Evolutionary conservation across 2,888 invertebrate genomes (phyloP).

Genomic region (Venusia cambrica): DNA sequence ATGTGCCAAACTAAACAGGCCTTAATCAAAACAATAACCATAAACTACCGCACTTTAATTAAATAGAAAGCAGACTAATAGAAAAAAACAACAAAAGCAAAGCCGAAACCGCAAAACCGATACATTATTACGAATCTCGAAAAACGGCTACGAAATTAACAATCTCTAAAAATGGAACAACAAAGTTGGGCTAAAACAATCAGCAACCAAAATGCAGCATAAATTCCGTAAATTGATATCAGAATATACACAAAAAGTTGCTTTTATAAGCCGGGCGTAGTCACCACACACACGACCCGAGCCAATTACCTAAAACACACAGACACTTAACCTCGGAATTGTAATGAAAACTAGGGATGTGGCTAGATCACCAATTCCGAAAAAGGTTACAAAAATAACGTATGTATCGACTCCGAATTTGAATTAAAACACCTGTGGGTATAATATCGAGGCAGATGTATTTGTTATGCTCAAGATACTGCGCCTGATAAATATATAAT

Average conservation of each 20-base stretch:
- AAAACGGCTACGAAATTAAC: slow-evolving; percentile 12
- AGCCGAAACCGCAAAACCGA: too few relatives aligned
- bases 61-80: slow-evolving; percentile 16
- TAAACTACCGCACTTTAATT: slow-evolving; percentile 17
- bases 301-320: slow-evolving; percentile 75
- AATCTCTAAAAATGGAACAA: slow-evolving; percentile 24
- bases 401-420: background rate
- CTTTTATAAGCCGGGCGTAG: slow-evolving; percentile 50
- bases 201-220: slow-evolving; percentile 24
- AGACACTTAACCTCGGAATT: slow-evolving; percentile 73
- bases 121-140: too few relatives aligned
- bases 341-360: slow-evolving; percentile 65
- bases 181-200: slow-evolving; percentile 36
- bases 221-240: slow-evolving; percentile 48
- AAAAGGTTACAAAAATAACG: too few relatives aligned
- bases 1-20: too few relatives aligned
- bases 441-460: too few relatives aligned
- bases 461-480: too few relatives aligned
- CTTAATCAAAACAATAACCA: slow-evolving; percentile 10
- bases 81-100: slow-evolving; percentile 14
- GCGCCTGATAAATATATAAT: too few relatives aligned
- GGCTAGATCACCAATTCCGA: background rate
- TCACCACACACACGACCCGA: slow-evolving; percentile 59
- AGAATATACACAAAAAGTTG: slow-evolving; percentile 58
- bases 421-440: background rate